These are phyloP conservation scores for Drosophila differens DNA, from an alignment of 2,888 invertebrate species.

Conservation along the genomic window DNA sequence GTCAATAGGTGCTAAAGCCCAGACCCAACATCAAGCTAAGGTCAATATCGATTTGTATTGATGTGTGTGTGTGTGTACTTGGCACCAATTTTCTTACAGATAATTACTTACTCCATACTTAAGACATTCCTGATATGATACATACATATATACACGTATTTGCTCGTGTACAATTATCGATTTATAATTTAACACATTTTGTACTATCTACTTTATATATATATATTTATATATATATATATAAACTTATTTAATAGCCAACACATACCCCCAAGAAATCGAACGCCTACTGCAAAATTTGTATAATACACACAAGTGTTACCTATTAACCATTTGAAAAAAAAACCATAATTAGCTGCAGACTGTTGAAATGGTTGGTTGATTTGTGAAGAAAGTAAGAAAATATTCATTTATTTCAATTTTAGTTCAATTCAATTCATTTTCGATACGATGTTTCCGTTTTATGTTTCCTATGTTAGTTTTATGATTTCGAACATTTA, in stretches of 20 bases:
- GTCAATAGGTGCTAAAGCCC: conserved; percentile 23
- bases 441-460: conserved; percentile 31
- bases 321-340: conserved; percentile 12
- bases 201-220: conserved; percentile 4
- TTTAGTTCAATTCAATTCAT: conserved; percentile 27
- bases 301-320: conserved; percentile 14
- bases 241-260: conserved; percentile 17
- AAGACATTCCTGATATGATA: conserved; percentile 8
- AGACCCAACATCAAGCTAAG: conserved; percentile 33
- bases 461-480: conserved; percentile 35
- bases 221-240: neutral
- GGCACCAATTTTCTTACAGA: conserved; percentile 36
- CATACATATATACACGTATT: conserved; percentile 1
- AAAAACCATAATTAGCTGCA: conserved; percentile 50
- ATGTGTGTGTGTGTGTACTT: conserved; percentile 59
- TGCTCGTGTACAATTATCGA: conserved; percentile 30
- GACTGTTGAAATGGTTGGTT: conserved; percentile 54
- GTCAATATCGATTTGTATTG: conserved; percentile 31
- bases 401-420: conserved; percentile 25
- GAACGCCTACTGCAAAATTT: conserved; percentile 78
- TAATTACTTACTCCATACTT: conserved; percentile 11
- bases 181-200: conserved; percentile 14
- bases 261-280: conserved; percentile 85
- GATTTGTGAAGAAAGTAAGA: conserved; percentile 59
- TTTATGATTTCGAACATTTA: conserved; percentile 41